Percentiles rank a stretch among this genome's conserved stretches.
These are phyloP conservation scores for Xiphydria camelus DNA, from an alignment of 2,888 invertebrate genomes.

Conservation along the genomic window DNA sequence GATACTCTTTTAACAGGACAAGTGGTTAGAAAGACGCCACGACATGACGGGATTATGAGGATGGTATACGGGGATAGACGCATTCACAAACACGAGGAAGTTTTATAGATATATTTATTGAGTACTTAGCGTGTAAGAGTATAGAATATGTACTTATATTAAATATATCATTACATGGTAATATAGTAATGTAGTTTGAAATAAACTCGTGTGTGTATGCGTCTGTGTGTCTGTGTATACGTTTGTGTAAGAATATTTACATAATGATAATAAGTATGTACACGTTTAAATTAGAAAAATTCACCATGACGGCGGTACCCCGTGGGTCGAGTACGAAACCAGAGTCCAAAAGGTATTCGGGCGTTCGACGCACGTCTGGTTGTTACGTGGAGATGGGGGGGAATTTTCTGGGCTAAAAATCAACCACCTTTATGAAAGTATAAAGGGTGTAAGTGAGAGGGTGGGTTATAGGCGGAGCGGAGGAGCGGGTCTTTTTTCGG, in stretches of 20 bases:
- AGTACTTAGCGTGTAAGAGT: slow-evolving; percentile 57
- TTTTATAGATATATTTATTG: slow-evolving; percentile 59
- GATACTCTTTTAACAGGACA: too few relatives aligned
- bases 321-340: too few relatives aligned
- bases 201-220: slow-evolving; percentile 42
- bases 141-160: slow-evolving; percentile 54
- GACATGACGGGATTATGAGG: slow-evolving; percentile 34
- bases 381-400: too few relatives aligned
- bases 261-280: slow-evolving; percentile 50
- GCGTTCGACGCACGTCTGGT: too few relatives aligned
- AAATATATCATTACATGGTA: slow-evolving; percentile 49
- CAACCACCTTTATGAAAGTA: slow-evolving; percentile 1
- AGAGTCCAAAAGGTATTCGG: too few relatives aligned
- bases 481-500: background rate
- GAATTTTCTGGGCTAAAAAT: too few relatives aligned
- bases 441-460: background rate
- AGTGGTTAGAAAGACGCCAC: slow-evolving; percentile 33
- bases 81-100: slow-evolving; percentile 33
- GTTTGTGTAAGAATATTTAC: slow-evolving; percentile 49
- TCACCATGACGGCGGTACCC: too few relatives aligned
- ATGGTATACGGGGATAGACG: slow-evolving; percentile 16
- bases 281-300: slow-evolving; percentile 29
- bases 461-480: background rate
- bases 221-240: slow-evolving; percentile 31
- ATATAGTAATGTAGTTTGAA: slow-evolving; percentile 46